Percentiles rank a stretch among this genome's conserved stretches.
phyloP scores from a whole-genome alignment of 2,888 invertebrate genomes.

The Diadegma fenestrale region DNA sequence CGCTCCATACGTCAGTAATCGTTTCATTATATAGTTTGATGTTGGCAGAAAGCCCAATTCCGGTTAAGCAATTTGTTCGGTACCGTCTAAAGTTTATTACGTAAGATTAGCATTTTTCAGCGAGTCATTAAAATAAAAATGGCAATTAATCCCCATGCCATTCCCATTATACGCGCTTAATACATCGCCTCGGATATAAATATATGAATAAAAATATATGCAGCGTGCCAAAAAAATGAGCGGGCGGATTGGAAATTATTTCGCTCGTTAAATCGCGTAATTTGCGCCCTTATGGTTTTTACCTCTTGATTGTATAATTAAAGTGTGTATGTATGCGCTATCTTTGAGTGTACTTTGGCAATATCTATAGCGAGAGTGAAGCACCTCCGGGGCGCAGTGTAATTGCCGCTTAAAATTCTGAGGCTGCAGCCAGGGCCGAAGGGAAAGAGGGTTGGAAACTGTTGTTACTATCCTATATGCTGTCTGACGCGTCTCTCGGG shows the following conservation, averaged over 20 bases:
- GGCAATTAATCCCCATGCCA: neutral
- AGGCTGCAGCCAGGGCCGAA: slow-evolving; percentile 46
- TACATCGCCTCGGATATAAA: neutral
- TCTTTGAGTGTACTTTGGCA: slow-evolving; percentile 16
- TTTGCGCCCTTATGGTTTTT: slow-evolving; percentile 14
- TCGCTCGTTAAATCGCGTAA: neutral
- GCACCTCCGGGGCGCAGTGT: slow-evolving; percentile 62
- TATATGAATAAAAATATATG: neutral
- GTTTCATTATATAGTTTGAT: slow-evolving; percentile 83
- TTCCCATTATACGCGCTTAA: neutral
- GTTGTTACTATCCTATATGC: slow-evolving; percentile 54
- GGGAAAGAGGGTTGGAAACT: slow-evolving; percentile 30
- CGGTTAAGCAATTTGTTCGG: neutral
- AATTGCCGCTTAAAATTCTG: slow-evolving; percentile 76
- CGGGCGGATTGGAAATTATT: neutral
- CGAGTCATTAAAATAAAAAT: neutral
- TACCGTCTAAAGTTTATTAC: neutral
- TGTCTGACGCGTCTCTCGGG: slow-evolving; percentile 53
- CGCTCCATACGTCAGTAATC: slow-evolving; percentile 81
- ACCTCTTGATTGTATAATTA: slow-evolving; percentile 8
- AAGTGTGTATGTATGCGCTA: slow-evolving; percentile 19
- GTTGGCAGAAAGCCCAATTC: slow-evolving; percentile 73
- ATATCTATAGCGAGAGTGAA: slow-evolving; percentile 16
- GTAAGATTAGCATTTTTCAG: neutral
- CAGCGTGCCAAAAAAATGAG: neutral